Conservation (phyloP, 2,888 invertebrate genomes). For the Bursaphelenchus okinawaensis region DNA sequence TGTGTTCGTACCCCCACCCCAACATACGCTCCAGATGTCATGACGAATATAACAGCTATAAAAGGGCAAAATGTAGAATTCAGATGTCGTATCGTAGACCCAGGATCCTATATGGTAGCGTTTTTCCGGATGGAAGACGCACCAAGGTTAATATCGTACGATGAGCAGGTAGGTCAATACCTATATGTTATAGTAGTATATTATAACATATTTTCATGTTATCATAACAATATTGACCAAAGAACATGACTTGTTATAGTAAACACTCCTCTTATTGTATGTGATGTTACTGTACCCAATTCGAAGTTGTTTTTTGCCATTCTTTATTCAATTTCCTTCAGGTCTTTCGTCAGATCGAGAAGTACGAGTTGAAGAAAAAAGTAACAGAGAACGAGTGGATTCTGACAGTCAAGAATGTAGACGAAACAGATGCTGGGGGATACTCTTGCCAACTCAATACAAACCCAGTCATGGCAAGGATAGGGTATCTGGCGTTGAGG, state of each 20-base stretch:
- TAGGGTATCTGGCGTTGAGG: slow-evolving; percentile 48
- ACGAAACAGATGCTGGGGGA: slow-evolving; percentile 80
- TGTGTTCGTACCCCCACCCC: slow-evolving; percentile 45
- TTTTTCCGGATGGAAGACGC: slow-evolving; percentile 51
- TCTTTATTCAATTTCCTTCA: slow-evolving; percentile 27
- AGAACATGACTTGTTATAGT: too few species aligned
- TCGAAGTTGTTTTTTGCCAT: too few species aligned
- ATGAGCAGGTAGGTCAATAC: slow-evolving; percentile 39
- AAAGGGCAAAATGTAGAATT: slow-evolving; percentile 55
- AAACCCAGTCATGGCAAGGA: slow-evolving; percentile 46
- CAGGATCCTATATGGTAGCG: slow-evolving; percentile 61
- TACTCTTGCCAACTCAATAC: slow-evolving; percentile 70
- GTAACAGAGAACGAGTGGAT: slow-evolving; percentile 80
- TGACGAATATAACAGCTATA: slow-evolving; percentile 50
- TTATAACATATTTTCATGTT: too few species aligned
- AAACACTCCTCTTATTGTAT: too few species aligned
- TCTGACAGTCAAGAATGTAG: slow-evolving; percentile 78
- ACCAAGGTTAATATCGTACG: slow-evolving; percentile 48
- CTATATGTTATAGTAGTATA: too few species aligned
- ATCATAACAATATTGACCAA: too few species aligned
- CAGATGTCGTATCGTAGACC: slow-evolving; percentile 56
- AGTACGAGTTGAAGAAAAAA: slow-evolving; percentile 50
- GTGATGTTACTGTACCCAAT: too few species aligned
- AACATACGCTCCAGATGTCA: slow-evolving; percentile 39
- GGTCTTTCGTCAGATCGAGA: slow-evolving; percentile 52